Conservation (phyloP, 2,797 vertebrate genomes). For the Huso huso region DNA sequence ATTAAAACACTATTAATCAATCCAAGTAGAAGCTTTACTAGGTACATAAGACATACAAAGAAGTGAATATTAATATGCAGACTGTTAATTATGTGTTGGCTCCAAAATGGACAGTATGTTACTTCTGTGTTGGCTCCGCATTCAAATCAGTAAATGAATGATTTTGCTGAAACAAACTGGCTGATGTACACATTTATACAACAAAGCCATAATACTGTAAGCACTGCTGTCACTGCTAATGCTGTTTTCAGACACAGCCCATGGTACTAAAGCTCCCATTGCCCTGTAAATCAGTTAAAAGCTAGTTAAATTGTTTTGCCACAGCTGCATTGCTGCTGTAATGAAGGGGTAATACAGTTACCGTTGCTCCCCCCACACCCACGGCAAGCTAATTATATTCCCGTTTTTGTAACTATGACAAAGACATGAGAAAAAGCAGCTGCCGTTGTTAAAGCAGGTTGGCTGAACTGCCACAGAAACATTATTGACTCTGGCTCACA, state of each 20-base stretch:
- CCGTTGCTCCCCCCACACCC: neutral
- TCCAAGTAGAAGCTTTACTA: too few species aligned
- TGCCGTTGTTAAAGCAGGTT: neutral
- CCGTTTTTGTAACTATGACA: constrained; percentile 1
- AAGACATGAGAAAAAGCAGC: neutral
- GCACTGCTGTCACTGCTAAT: constrained; percentile 28
- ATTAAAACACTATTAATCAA: too few species aligned
- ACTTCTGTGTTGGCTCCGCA: neutral
- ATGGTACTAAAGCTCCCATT: constrained; percentile 8
- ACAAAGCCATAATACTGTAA: neutral
- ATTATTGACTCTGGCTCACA: too few species aligned
- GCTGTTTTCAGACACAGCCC: constrained; percentile 26
- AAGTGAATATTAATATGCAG: too few species aligned
- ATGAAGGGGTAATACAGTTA: constrained; percentile 14
- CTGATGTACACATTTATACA: neutral
- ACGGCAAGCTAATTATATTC: constrained; percentile 10
- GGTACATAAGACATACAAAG: too few species aligned
- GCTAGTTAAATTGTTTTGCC: constrained; percentile 28
- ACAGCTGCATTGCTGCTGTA: constrained; percentile 17
- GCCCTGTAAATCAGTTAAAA: constrained; percentile 36
- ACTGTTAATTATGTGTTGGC: too few species aligned
- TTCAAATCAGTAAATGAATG: neutral
- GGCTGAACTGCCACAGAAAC: neutral
- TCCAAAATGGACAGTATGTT: too few species aligned
- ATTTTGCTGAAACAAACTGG: neutral